Conservation (phyloP, 2,113 vertebrate species). For the Ctenodactylus gundi region DNA sequence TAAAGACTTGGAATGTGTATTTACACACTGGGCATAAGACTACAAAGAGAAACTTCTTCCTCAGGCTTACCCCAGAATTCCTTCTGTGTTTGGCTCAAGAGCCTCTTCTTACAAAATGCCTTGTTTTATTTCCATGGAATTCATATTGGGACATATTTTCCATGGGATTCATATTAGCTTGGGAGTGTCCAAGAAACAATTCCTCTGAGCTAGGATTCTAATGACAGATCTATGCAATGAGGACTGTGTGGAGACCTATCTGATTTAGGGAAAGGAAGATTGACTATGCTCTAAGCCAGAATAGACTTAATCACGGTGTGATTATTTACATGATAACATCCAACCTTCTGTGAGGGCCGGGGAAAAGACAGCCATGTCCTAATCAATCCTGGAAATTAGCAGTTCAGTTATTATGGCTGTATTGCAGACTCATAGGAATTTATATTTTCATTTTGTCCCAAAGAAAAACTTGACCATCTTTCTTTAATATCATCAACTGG, state of each 20-base stretch:
- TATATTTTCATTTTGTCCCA: slow-evolving; percentile 80
- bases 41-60: background rate
- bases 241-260: background rate
- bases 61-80: background rate
- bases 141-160: background rate
- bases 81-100: background rate
- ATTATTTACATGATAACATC: slow-evolving; percentile 58
- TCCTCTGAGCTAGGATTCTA: background rate
- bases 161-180: background rate
- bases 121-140: slow-evolving; percentile 9
- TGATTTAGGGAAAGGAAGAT: slow-evolving; percentile 49
- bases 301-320: slow-evolving; percentile 32
- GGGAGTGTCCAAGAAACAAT: background rate
- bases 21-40: background rate
- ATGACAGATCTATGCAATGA: background rate
- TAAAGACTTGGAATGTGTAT: background rate
- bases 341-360: slow-evolving; percentile 32
- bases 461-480: slow-evolving; percentile 84
- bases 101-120: background rate
- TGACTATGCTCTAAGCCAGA: slow-evolving; percentile 34
- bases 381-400: slow-evolving; percentile 74
- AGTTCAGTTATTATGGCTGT: slow-evolving; percentile 62
- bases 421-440: slow-evolving; percentile 73
- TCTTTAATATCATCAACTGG: slow-evolving; percentile 84
- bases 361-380: slow-evolving; percentile 55